Conservation (phyloP, 2,113 vertebrate genomes). For the Cariama cristata region DNA sequence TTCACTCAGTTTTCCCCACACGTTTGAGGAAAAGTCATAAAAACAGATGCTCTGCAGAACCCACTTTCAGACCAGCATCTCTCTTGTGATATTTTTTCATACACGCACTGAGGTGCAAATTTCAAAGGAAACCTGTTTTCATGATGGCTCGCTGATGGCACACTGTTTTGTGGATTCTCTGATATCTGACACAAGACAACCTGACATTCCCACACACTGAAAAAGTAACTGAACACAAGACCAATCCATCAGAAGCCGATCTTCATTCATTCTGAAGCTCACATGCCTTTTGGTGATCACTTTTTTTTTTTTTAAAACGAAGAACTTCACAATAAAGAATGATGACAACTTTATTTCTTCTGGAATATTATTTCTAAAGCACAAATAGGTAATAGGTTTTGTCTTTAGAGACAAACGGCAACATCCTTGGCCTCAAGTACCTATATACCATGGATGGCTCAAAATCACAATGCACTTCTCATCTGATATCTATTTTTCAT, state of each 20-base stretch:
- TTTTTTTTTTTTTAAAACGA: background rate
- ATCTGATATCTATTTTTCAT: background rate
- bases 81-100: background rate
- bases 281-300: background rate
- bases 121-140: background rate
- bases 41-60: background rate
- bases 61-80: background rate
- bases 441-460: background rate
- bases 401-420: background rate
- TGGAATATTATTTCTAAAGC: background rate
- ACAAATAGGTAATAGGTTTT: background rate
- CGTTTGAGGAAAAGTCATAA: background rate
- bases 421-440: background rate
- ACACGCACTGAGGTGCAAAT: background rate
- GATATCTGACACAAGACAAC: background rate
- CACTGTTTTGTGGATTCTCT: background rate
- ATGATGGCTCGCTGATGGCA: background rate
- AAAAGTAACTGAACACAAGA: background rate
- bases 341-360: background rate
- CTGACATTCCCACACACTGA: background rate
- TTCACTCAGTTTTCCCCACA: background rate
- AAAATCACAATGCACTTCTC: background rate
- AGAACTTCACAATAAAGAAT: background rate
- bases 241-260: background rate
- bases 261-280: background rate